Percentiles rank a stretch among this genome's conserved stretches.
phyloP scores from a whole-genome alignment of 2,113 vertebrate genomes.

The Lutjanus erythropterus region DNA sequence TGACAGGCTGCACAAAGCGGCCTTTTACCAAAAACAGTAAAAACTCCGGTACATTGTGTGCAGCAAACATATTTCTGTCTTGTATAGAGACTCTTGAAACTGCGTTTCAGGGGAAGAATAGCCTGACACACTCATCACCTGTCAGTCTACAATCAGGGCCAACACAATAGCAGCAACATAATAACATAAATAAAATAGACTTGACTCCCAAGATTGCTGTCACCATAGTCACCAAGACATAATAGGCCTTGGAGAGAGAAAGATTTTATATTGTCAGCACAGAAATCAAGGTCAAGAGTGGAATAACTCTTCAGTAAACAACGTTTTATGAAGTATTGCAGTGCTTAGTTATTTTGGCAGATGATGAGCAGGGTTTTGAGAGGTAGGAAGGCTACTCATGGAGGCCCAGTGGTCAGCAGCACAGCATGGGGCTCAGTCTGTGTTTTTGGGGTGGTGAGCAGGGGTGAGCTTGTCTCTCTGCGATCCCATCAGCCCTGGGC shows the following conservation, averaged over 20 bases:
- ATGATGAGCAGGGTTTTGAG: slow-evolving; percentile 31
- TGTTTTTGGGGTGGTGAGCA: slow-evolving; percentile 36
- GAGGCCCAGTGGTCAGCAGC: slow-evolving; percentile 62
- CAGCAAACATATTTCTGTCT: slow-evolving; percentile 6
- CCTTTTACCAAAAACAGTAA: not conserved
- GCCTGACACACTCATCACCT: slow-evolving; percentile 19
- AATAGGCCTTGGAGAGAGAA: not conserved
- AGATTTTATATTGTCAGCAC: not conserved
- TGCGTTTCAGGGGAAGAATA: not conserved
- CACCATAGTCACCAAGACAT: slow-evolving; percentile 38
- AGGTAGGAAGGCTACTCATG: slow-evolving; percentile 3
- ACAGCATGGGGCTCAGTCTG: slow-evolving; percentile 50
- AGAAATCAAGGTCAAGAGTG: slow-evolving; percentile 40
- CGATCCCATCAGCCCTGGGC: slow-evolving; percentile 74
- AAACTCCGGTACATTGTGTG: slow-evolving; percentile 6
- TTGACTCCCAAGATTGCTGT: slow-evolving; percentile 28
- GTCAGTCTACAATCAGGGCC: slow-evolving; percentile 13
- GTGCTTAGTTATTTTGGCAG: slow-evolving; percentile 41
- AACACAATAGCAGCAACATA: slow-evolving; percentile 40
- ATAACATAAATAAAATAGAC: slow-evolving; percentile 15
- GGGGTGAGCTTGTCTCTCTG: slow-evolving; percentile 61
- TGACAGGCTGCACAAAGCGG: not conserved
- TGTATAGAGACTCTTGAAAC: slow-evolving; percentile 19
- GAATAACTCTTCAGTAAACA: slow-evolving; percentile 47
- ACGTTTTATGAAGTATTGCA: slow-evolving; percentile 25